A percentile compares a stretch with the other conserved stretches of the same genome.
Conservation (phyloP, 1,140 invertebrate genomes). For the Probaryconus sp. region DNA sequence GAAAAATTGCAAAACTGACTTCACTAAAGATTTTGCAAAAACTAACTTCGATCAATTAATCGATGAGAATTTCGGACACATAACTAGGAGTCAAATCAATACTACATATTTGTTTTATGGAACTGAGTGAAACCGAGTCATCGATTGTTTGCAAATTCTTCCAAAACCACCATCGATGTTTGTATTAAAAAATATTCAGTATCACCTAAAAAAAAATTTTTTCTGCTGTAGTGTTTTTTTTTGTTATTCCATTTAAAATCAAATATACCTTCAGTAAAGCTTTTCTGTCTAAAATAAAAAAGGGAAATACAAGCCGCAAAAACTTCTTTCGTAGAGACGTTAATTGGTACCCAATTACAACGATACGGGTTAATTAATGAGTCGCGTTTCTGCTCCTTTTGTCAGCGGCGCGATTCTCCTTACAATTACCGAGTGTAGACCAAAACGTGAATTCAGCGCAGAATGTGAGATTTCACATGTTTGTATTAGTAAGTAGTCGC, state of each 20-base stretch:
- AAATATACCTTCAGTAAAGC: no score
- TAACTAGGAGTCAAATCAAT: constrained; percentile 18
- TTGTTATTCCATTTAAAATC: no score
- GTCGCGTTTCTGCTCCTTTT: constrained; percentile 1
- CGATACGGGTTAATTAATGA: constrained; percentile 53
- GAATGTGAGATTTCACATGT: not conserved
- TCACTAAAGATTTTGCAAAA: no score
- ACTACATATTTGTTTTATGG: constrained; percentile 17
- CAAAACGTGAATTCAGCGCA: not conserved
- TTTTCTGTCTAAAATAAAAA: no score
- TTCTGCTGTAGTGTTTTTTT: no score
- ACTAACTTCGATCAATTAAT: no score
- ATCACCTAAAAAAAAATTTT: no score
- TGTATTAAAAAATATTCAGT: no score
- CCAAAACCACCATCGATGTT: no score
- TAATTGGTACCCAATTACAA: constrained; percentile 46
- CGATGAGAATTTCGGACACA: constrained; percentile 4
- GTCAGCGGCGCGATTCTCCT: constrained; percentile 14
- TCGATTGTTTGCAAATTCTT: no score
- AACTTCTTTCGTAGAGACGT: constrained; percentile 28
- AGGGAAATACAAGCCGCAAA: constrained; percentile 20
- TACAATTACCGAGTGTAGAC: constrained; percentile 5
- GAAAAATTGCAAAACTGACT: no score
- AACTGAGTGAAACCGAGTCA: no score
- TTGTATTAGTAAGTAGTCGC: constrained; percentile 15